Evolutionary conservation across 1,140 invertebrate genomes (phyloP), one percentile per base, ranked within the genome.

Genomic region (Drosophila ohnishii): DNA sequence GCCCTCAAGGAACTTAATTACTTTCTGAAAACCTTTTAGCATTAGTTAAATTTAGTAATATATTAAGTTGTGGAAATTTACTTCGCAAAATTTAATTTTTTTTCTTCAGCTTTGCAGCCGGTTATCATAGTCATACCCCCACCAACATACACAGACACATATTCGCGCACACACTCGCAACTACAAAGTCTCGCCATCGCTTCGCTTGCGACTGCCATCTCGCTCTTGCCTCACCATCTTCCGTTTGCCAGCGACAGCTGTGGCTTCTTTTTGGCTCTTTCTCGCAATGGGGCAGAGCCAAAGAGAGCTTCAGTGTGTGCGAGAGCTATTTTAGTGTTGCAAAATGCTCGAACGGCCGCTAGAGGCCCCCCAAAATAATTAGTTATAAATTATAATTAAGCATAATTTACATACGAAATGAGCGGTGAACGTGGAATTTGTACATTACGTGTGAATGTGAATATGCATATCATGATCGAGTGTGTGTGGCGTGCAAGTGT

Each of bases 91-190:
- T 65, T 51, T 14, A 16, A 59, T 51, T 35, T 80, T 59, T 78
- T 82, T 57, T 62, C 63, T 83, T 42, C 30, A 32, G 51, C 19
- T 64, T 64, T 64, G 71, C 67, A 78, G 83, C 83, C 83, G 83
- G 83, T 87, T 86, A 86, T 78, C 76, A 82, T 74, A 73, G 79
- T 85, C 82, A 75, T 82, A 78, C 70, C 75, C 78, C 78, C 81
- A 75, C 71, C 56, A 78, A 81, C 55, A 85, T 67, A 69, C 40
- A 76, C 50, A 59, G 5, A 14, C 30, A 50, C n/a, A 10, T 25
- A 14, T 30, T 28, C 37, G 37, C 22, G 32, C 50, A 53, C 32
- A 51, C 48, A 53, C 32, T 45, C n/a, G 30, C 45, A 53, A 40
- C 71, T 39, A 65, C 75, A 78, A 37, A 53, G 66, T 56, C 58